These are phyloP conservation scores for Zygogramma bicolorata DNA, from an alignment of 2,888 invertebrate species.

Conservation along the genomic window DNA sequence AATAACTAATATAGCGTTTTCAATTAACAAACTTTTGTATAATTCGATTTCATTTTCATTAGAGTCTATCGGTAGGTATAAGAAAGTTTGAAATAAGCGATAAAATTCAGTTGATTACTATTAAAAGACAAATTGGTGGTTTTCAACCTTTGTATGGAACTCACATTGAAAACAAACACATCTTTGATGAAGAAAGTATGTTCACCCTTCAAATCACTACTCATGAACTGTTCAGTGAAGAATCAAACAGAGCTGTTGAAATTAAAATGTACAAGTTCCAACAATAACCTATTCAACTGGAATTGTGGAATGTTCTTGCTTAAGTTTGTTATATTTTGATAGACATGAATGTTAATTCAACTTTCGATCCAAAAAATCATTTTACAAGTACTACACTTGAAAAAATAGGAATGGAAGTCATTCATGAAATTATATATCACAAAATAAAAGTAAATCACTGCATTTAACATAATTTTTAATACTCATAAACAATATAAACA, in stretches of 20 bases:
- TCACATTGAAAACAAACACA: too few species aligned
- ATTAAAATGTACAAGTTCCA: not conserved
- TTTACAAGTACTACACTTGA: too few species aligned
- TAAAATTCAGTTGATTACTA: not conserved
- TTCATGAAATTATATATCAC: too few species aligned
- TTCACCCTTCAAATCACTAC: not conserved
- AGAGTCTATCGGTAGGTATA: not conserved
- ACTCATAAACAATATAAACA: too few species aligned
- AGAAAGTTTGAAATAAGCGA: not conserved
- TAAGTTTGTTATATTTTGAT: not conserved
- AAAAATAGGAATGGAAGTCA: too few species aligned
- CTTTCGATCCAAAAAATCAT: too few species aligned
- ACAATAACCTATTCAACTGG: not conserved
- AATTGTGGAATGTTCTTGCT: not conserved
- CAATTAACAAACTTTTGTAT: not conserved
- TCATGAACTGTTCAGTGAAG: not conserved
- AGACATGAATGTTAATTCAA: not conserved
- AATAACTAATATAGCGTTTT: not conserved
- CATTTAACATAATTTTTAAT: too few species aligned
- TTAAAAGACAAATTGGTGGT: not conserved
- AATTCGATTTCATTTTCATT: not conserved
- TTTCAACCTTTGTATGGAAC: not conserved
- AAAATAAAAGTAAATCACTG: too few species aligned
- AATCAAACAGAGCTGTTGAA: not conserved
- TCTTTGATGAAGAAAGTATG: too few species aligned